Evolutionary conservation across 92 coral and sea anemone genomes (phyloP).

Genomic region (Porites rus): DNA sequence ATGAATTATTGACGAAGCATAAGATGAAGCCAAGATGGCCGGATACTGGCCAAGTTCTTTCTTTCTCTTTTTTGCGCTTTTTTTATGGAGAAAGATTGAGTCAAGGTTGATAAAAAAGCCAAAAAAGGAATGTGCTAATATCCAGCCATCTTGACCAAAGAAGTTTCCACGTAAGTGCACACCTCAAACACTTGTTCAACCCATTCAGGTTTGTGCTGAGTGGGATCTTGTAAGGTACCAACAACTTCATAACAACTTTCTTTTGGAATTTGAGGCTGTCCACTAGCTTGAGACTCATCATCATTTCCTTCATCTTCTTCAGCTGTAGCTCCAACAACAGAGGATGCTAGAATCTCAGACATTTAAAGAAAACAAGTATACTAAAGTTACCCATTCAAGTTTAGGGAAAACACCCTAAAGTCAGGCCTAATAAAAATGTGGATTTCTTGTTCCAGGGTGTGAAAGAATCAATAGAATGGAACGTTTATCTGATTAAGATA

Average conservation of each 20-base stretch:
- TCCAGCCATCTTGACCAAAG: no score
- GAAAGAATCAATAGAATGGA: background rate
- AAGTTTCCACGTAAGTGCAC: background rate
- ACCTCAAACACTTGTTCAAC: constrained; percentile 91
- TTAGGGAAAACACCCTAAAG: background rate
- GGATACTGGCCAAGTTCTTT: no score
- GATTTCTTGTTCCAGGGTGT: background rate
- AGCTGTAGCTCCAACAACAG: constrained; percentile 94
- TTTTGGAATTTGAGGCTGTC: constrained; percentile 77
- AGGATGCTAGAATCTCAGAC: constrained; percentile 76
- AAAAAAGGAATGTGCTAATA: no score
- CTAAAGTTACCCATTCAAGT: no score
- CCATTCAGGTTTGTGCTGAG: constrained; percentile 92
- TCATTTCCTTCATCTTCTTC: constrained; percentile 89
- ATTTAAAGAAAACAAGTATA: background rate
- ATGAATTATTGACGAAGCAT: no score
- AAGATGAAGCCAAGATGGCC: no score
- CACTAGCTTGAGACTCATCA: constrained; percentile 90
- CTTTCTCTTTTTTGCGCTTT: no score
- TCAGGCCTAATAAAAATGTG: background rate
- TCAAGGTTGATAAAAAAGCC: no score
- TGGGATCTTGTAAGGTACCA: constrained; percentile 89
- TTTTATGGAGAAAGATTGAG: no score
- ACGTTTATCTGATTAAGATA: background rate
- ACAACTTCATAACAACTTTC: constrained; percentile 93